Conservation (phyloP, 2,888 invertebrate species). For the Ormyrus nitidulus region DNA sequence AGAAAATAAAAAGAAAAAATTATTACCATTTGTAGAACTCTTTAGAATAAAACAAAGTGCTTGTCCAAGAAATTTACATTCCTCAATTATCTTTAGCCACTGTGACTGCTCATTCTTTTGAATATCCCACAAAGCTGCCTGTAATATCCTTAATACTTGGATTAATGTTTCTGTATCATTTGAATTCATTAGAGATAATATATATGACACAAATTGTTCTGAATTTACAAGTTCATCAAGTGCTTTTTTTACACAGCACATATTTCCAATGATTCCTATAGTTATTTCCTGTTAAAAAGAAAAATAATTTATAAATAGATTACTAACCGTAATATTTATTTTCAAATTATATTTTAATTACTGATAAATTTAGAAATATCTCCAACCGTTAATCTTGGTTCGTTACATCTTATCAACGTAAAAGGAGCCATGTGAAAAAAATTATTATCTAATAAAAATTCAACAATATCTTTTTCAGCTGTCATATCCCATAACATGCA, state of each 20-base stretch:
- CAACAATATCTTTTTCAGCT: slow-evolving; percentile 85
- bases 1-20: slow-evolving; percentile 10
- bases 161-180: slow-evolving; percentile 85
- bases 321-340: slow-evolving; percentile 3
- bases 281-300: slow-evolving; percentile 82
- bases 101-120: slow-evolving; percentile 63
- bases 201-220: slow-evolving; percentile 78
- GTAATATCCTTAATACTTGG: slow-evolving; percentile 83
- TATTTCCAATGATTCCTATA: slow-evolving; percentile 89
- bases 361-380: slow-evolving; percentile 24
- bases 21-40: slow-evolving; percentile 81
- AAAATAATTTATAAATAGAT: slow-evolving; percentile 12
- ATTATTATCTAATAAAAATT: slow-evolving; percentile 82
- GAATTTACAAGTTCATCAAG: slow-evolving; percentile 78
- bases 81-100: slow-evolving; percentile 65
- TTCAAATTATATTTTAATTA: slow-evolving; percentile 6
- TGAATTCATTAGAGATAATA: slow-evolving; percentile 79
- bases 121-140: slow-evolving; percentile 71
- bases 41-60: slow-evolving; percentile 84
- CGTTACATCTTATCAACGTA: slow-evolving; percentile 78
- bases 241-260: slow-evolving; percentile 83
- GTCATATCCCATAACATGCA: slow-evolving; percentile 92
- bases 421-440: slow-evolving; percentile 81
- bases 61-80: slow-evolving; percentile 77
- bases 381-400: slow-evolving; percentile 79